Conservation (phyloP, 2,113 vertebrate species). For the Saimiri boliviensis region DNA sequence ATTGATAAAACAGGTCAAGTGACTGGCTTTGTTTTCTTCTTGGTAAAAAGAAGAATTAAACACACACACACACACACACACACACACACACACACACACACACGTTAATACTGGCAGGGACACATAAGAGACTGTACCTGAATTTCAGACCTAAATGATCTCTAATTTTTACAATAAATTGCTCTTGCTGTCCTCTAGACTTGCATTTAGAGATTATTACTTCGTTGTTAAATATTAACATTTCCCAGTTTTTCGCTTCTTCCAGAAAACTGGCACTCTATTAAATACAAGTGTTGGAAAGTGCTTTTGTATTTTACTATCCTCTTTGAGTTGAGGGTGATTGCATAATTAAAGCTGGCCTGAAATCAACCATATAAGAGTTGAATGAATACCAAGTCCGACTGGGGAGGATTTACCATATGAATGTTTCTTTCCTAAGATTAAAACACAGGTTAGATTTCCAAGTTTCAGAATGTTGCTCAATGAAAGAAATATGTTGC, state of each 20-base stretch:
- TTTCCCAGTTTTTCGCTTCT: conserved; percentile 73
- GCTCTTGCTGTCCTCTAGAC: conserved; percentile 64
- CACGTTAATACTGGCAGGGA: not conserved
- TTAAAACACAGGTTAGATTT: conserved; percentile 88
- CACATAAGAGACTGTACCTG: not conserved
- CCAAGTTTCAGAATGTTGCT: conserved; percentile 87
- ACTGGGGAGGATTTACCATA: conserved; percentile 85
- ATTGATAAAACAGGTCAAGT: conserved; percentile 38
- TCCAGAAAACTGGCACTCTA: conserved; percentile 80
- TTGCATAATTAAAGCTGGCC: conserved; percentile 86
- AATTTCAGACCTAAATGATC: not conserved
- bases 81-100: too few relatives aligned
- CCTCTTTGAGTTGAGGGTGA: conserved; percentile 80
- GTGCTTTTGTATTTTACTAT: conserved; percentile 78
- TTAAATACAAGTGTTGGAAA: conserved; percentile 80
- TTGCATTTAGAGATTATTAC: conserved; percentile 70
- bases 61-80: too few relatives aligned
- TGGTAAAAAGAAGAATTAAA: not conserved
- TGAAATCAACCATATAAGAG: conserved; percentile 83
- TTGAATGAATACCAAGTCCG: conserved; percentile 84
- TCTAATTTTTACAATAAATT: conserved; percentile 64
- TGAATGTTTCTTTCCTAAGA: conserved; percentile 86
- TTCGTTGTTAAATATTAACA: conserved; percentile 77
- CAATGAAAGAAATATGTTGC: conserved; percentile 85
- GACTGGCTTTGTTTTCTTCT: conserved; percentile 3